phyloP scores from a whole-genome alignment of 1,140 invertebrate species.

The Triops cancriformis region DNA sequence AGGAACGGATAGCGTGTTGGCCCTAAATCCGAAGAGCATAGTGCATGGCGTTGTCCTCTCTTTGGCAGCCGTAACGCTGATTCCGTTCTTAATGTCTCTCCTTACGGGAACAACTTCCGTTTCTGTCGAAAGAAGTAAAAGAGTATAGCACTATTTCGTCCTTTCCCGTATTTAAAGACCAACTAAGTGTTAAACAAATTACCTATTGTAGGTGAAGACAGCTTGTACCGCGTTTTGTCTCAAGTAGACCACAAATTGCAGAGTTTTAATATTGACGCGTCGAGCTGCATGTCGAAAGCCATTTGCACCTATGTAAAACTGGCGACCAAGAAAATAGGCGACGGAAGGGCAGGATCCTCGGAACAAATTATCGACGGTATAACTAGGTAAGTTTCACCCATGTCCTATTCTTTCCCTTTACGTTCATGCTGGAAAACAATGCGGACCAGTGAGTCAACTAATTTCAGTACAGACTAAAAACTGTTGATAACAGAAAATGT shows the following conservation, averaged over 20 bases:
- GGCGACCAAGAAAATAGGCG: constrained; percentile 39
- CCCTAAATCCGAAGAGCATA: constrained; percentile 11
- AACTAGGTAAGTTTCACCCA: constrained; percentile 45
- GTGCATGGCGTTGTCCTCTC: neutral
- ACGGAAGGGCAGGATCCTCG: constrained; percentile 34
- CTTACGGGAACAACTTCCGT: neutral
- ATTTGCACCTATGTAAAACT: constrained; percentile 64
- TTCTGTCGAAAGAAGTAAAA: constrained; percentile 11
- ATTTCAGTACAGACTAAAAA: no score
- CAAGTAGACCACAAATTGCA: constrained; percentile 61
- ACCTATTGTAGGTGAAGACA: neutral
- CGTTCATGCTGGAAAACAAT: no score
- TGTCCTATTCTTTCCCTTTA: no score
- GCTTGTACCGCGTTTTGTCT: constrained; percentile 33
- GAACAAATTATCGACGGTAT: constrained; percentile 50
- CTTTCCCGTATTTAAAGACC: no score
- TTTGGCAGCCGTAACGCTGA: neutral
- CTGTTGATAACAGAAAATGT: neutral
- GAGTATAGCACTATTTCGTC: no score
- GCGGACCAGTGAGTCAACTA: no score
- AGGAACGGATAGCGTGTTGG: constrained; percentile 1
- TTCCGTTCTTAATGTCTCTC: neutral
- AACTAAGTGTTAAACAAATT: no score
- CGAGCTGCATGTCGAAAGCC: constrained; percentile 64
- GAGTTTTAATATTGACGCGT: constrained; percentile 65